phyloP scores from a whole-genome alignment of 2,888 invertebrate genomes.

The Adelphocoris suturalis region DNA sequence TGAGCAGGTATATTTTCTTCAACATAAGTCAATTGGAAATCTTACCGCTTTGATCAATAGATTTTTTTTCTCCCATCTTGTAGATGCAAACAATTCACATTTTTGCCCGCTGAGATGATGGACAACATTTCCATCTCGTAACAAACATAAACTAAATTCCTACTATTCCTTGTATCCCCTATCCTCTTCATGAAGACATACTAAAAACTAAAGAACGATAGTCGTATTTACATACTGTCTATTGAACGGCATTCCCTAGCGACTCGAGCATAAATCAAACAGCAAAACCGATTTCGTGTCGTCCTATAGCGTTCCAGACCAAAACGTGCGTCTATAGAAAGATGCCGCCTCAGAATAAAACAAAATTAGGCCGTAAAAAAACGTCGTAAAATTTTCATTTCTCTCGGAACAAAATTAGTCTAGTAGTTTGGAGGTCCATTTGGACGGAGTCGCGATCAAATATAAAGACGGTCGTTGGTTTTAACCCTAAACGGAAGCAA shows the following conservation, averaged over 20 bases:
- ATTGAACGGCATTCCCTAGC: not conserved
- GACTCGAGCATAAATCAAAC: not conserved
- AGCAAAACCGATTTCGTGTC: conserved; percentile 35
- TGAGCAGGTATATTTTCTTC: not conserved
- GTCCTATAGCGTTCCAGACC: not conserved
- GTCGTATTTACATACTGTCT: conserved; percentile 24
- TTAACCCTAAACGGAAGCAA: not conserved
- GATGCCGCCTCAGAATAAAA: not conserved
- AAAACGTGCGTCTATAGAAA: not conserved
- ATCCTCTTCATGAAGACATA: not conserved
- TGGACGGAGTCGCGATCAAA: conserved; percentile 23
- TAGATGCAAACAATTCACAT: not conserved
- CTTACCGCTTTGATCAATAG: not conserved
- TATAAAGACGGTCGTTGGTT: conserved; percentile 7
- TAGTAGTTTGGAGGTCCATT: conserved; percentile 47
- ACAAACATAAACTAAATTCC: not conserved
- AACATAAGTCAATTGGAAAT: not conserved
- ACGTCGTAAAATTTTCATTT: not conserved
- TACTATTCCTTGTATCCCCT: not conserved
- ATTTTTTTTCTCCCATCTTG: not conserved
- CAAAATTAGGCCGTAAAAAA: too few species aligned
- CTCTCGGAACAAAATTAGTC: conserved; percentile 31
- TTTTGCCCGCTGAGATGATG: not conserved
- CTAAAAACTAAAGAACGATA: not conserved
- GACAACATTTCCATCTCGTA: not conserved